phyloP scores from a whole-genome alignment of 2,888 invertebrate species.

The Graphium colonna region DNA sequence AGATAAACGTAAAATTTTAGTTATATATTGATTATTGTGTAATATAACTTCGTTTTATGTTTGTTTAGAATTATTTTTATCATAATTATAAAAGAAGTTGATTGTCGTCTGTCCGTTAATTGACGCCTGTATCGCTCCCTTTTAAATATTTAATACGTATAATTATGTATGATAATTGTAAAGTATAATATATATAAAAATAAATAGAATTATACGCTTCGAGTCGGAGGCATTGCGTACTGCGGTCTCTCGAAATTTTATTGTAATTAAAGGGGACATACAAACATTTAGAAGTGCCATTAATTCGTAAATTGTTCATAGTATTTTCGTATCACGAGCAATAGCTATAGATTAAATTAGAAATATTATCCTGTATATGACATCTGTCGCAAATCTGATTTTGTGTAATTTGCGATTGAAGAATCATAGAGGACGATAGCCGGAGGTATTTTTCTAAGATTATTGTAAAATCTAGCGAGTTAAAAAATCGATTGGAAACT shows the following conservation, averaged over 20 bases:
- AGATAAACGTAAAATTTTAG: not conserved
- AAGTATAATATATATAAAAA: not conserved
- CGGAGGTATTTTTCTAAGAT: conserved; percentile 33
- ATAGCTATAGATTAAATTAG: conserved; percentile 43
- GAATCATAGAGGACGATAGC: conserved; percentile 8
- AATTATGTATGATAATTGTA: not conserved
- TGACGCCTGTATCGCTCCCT: no score
- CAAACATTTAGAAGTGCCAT: conserved; percentile 69
- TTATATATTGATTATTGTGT: not conserved
- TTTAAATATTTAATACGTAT: not conserved
- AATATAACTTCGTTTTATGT: no score
- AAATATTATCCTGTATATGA: conserved; percentile 18
- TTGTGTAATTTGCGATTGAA: conserved; percentile 31
- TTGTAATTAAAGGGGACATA: conserved; percentile 34
- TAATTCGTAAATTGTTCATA: conserved; percentile 54
- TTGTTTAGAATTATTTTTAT: no score
- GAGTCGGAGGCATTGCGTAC: not conserved
- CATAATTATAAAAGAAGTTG: no score
- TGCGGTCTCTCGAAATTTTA: not conserved
- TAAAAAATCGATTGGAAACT: not conserved
- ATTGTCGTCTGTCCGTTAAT: no score
- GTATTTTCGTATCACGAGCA: conserved; percentile 68
- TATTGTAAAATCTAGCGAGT: conserved; percentile 22
- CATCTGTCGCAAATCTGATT: conserved; percentile 25
- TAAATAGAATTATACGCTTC: not conserved